These are phyloP conservation scores for Heterodera filipjevi DNA, from an alignment of 2,888 invertebrate species.

Conservation along the genomic window DNA sequence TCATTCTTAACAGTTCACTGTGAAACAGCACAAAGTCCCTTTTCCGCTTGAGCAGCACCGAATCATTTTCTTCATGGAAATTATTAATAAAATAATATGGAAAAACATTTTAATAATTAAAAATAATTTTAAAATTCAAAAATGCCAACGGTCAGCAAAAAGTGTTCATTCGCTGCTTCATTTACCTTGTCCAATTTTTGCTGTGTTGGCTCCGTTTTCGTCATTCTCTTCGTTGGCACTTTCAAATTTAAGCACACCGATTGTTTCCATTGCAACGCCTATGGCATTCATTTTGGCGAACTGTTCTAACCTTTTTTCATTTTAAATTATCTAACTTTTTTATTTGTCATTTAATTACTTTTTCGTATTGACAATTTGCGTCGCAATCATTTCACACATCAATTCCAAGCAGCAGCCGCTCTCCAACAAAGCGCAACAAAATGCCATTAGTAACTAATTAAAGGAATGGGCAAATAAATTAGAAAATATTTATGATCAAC, in stretches of 20 bases:
- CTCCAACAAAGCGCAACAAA: not conserved
- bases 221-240: slow-evolving; percentile 3
- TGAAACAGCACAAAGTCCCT: not conserved
- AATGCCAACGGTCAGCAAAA: too few relatives aligned
- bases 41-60: not conserved
- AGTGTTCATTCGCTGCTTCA: too few relatives aligned
- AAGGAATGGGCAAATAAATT: not conserved
- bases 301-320: not conserved
- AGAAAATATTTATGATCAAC: not conserved
- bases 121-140: not conserved
- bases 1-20: not conserved
- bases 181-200: not conserved
- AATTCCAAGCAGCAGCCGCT: not conserved
- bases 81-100: not conserved
- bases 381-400: not conserved
- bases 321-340: not conserved
- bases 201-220: not conserved
- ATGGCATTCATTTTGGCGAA: not conserved
- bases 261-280: not conserved
- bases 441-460: slow-evolving; percentile 8
- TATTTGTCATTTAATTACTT: not conserved
- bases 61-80: not conserved
- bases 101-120: not conserved
- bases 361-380: not conserved
- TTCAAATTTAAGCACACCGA: not conserved